These are phyloP conservation scores for Trichogramma dendrolimi DNA, from an alignment of 2,888 invertebrate genomes.

Conservation along the genomic window DNA sequence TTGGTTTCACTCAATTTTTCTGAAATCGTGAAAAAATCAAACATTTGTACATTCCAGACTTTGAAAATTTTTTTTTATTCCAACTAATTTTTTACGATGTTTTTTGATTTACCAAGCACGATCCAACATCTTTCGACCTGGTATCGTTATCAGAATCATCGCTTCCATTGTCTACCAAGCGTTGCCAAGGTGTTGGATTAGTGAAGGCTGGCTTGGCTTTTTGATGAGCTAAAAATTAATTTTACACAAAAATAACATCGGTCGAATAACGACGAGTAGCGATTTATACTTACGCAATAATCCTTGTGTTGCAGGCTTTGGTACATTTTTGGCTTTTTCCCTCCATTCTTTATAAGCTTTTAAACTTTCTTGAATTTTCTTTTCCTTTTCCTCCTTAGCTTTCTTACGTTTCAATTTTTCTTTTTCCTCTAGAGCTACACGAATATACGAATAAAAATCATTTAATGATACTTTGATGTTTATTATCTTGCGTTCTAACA, in stretches of 20 bases:
- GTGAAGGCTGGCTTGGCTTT: constrained; percentile 64
- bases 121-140: background rate
- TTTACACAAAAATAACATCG: background rate
- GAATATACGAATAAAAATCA: constrained; percentile 3
- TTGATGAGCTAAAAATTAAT: constrained; percentile 57
- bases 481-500: background rate
- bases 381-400: constrained; percentile 54
- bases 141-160: constrained; percentile 25
- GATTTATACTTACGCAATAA: constrained; percentile 57
- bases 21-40: background rate
- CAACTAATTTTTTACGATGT: background rate
- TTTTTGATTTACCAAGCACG: background rate
- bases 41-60: background rate
- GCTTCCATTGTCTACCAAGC: constrained; percentile 45
- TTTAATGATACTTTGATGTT: constrained; percentile 4
- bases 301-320: constrained; percentile 62
- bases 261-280: background rate
- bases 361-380: constrained; percentile 56
- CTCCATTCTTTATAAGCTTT: constrained; percentile 64
- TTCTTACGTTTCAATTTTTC: constrained; percentile 54
- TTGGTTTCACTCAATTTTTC: background rate
- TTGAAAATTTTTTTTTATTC: background rate
- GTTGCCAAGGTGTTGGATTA: constrained; percentile 65
- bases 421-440: constrained; percentile 46
- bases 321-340: constrained; percentile 60